These are phyloP conservation scores for Caenorhabditis angaria DNA, from an alignment of 2,888 invertebrate genomes.

Conservation along the genomic window DNA sequence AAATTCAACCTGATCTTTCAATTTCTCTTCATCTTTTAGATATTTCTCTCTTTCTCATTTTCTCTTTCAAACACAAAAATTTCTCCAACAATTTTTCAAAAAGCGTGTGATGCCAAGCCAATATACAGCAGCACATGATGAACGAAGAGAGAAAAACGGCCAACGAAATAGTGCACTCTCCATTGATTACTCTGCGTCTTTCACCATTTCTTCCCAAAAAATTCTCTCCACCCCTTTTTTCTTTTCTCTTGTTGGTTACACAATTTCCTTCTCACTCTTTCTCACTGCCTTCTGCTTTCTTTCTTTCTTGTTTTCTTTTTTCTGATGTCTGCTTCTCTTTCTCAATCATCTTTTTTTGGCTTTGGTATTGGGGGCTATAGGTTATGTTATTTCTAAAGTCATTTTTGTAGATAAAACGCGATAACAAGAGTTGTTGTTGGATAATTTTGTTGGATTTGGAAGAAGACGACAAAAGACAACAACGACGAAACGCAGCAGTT, in stretches of 20 bases:
- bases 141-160: background rate
- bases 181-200: conserved; percentile 22
- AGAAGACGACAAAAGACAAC: background rate
- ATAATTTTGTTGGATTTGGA: background rate
- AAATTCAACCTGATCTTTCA: no score
- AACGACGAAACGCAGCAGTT: background rate
- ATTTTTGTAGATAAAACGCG: background rate
- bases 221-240: background rate
- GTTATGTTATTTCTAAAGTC: no score
- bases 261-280: conserved; percentile 13
- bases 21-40: no score
- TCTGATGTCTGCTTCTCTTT: background rate
- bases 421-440: background rate
- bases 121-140: background rate
- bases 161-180: conserved; percentile 6
- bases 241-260: background rate
- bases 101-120: background rate
- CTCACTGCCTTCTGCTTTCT: conserved; percentile 3
- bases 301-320: background rate
- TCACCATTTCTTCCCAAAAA: background rate
- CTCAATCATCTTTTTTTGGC: conserved; percentile 7
- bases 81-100: background rate
- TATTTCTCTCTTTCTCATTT: background rate
- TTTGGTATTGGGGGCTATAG: no score
- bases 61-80: background rate